These are phyloP conservation scores for Corythaeola cristata DNA, from an alignment of 2,113 vertebrate species.

Conservation along the genomic window DNA sequence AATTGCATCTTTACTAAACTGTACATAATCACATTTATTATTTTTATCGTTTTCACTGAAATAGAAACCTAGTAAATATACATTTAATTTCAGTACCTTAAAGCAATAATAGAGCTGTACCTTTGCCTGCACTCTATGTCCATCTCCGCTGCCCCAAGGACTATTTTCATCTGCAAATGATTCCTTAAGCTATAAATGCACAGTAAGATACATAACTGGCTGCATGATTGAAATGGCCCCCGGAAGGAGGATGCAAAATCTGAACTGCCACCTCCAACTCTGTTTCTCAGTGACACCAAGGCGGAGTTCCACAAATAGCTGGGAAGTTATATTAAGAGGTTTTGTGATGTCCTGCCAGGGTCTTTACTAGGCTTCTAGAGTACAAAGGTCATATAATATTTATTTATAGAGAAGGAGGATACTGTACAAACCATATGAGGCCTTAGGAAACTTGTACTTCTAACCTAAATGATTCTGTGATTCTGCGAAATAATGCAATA, in stretches of 20 bases:
- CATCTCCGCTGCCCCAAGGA: not conserved
- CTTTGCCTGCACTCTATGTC: not conserved
- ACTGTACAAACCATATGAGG: not conserved
- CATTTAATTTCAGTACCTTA: slow-evolving; percentile 7
- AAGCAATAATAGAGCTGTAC: not conserved
- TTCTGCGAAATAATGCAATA: not conserved
- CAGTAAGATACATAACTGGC: not conserved
- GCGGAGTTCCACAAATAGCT: slow-evolving; percentile 57
- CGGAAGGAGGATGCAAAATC: slow-evolving; percentile 58
- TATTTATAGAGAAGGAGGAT: slow-evolving; percentile 51
- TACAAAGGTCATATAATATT: slow-evolving; percentile 42
- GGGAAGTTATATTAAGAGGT: slow-evolving; percentile 53
- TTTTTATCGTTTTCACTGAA: not conserved
- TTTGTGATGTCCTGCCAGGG: slow-evolving; percentile 68
- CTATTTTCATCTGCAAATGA: not conserved
- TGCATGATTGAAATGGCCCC: slow-evolving; percentile 31
- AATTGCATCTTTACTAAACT: not conserved
- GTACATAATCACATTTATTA: not conserved
- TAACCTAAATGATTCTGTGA: not conserved
- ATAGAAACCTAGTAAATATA: not conserved
- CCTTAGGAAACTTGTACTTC: not conserved
- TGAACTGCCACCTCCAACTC: slow-evolving; percentile 55
- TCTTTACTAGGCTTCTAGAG: slow-evolving; percentile 29
- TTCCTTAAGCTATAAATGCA: slow-evolving; percentile 47
- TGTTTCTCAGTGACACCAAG: slow-evolving; percentile 19